Conservation (phyloP, 2,888 invertebrate species). For the Podabrus alpinus region DNA sequence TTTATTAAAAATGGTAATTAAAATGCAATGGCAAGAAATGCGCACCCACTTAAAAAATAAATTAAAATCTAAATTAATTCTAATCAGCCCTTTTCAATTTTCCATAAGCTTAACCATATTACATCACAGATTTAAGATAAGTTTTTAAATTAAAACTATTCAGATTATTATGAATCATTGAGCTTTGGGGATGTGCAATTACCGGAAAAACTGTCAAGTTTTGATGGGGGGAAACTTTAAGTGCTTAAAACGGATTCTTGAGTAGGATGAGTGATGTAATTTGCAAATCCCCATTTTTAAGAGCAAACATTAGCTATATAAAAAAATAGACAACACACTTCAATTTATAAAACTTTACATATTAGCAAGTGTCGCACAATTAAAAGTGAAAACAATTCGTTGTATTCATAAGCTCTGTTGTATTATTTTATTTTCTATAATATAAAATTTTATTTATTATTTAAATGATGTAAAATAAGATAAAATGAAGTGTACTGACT, state of each 20-base stretch:
- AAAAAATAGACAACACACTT: constrained; percentile 10
- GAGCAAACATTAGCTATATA: constrained; percentile 8
- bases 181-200: constrained; percentile 10
- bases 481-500: constrained; percentile 13
- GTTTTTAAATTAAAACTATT: constrained; percentile 8
- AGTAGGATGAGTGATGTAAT: neutral
- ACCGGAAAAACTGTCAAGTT: neutral
- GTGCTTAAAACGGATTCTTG: neutral
- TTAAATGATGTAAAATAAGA: constrained; percentile 1
- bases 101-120: constrained; percentile 26
- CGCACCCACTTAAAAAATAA: neutral
- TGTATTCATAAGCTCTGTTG: constrained; percentile 26
- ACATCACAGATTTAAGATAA: constrained; percentile 30
- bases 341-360: constrained; percentile 12
- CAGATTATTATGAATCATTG: constrained; percentile 6
- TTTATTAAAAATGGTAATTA: constrained; percentile 14
- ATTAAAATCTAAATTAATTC: constrained; percentile 12
- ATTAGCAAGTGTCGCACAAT: neutral
- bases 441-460: neutral
- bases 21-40: constrained; percentile 13
- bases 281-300: constrained; percentile 5
- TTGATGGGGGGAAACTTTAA: neutral
- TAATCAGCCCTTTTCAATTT: constrained; percentile 16
- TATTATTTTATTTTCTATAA: neutral
- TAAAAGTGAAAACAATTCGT: constrained; percentile 21